phyloP scores from a whole-genome alignment of 2,113 vertebrate genomes.

The Poecile atricapillus region DNA sequence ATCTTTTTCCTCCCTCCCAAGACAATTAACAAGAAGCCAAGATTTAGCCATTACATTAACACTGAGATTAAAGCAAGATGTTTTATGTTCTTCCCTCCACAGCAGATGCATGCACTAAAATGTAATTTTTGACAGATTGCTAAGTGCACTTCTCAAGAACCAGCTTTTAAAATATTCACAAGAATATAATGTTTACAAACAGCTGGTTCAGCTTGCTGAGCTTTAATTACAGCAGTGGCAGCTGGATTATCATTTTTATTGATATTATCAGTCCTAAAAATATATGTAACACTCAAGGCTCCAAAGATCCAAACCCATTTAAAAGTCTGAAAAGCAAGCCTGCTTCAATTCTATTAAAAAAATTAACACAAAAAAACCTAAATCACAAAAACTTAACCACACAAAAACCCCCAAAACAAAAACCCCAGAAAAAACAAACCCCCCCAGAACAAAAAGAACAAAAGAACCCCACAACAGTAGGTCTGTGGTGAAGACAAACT shows the following conservation, averaged over 20 bases:
- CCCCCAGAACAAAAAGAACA: not conserved
- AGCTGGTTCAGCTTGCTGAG: slow-evolving; percentile 7
- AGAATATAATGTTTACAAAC: not conserved
- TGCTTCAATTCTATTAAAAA: not conserved
- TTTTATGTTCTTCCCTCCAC: not conserved
- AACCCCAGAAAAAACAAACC: not conserved
- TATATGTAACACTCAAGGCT: not conserved
- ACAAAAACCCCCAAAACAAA: accelerated
- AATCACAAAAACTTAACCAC: not conserved
- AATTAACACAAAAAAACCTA: not conserved
- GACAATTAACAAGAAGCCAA: not conserved
- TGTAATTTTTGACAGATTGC: not conserved
- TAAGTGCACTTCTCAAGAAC: not conserved
- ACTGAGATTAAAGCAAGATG: not conserved
- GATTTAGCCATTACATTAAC: not conserved
- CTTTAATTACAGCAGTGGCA: slow-evolving; percentile 25
- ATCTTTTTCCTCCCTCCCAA: not conserved
- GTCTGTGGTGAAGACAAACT: not conserved
- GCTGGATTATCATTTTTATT: not conserved
- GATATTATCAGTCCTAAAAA: not conserved
- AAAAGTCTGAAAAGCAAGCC: not conserved
- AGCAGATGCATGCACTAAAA: not conserved
- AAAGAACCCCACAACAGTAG: not conserved
- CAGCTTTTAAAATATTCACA: not conserved
- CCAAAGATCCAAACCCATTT: not conserved